Evolutionary conservation across 2,797 vertebrate species (phyloP), one percentile per base, ranked within the genome.

Genomic region (Acestrorhynchus altus): DNA sequence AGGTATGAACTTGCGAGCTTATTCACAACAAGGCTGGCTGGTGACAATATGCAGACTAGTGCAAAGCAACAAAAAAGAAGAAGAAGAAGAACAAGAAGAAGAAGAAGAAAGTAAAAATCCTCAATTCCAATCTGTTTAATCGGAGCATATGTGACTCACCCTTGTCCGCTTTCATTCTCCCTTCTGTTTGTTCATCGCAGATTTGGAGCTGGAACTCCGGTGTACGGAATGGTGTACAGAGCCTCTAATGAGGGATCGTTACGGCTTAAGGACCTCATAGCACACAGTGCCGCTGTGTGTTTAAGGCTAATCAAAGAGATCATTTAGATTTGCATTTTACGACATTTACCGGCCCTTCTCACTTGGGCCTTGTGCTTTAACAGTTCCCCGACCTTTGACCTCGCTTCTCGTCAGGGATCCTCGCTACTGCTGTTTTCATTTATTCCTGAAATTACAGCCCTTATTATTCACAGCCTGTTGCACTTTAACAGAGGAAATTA

Each of bases 1-100:
- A 89, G 70, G 87, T 89, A 85, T 69, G 69, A 87, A 80, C 66
- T 74, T 77, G 83, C 72, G 69, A 76, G 85, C 76, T 66, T 82
- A 67, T 74, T 77, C 73, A 75, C 67, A 81, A 70, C 68, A 75
- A 79, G 79, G 49, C 66, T 61, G 49, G 35, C 71, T 65, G 79
- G 72, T 77, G 79, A 79, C 67, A 74, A 72, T 76, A 74, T 80
- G 74, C 72, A 74, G 39, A 71, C 72, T 70, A 40, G 60, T 15
- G 18, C 31, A 42, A 63, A 28, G 40, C 8, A 67, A 63, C 66
- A 57, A 67, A 28, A 64, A 76, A 65, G 8, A 24, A 46, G 7
- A 26, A 24, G n/a, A 65, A 39, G 11, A 26, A 24, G n/a, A 65
- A 39, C 4, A 31, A 31, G 13, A 49, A 16, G 24, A 51, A 70